phyloP scores from a whole-genome alignment of 2,113 vertebrate genomes.

The Protomyctophum bolini region DNA sequence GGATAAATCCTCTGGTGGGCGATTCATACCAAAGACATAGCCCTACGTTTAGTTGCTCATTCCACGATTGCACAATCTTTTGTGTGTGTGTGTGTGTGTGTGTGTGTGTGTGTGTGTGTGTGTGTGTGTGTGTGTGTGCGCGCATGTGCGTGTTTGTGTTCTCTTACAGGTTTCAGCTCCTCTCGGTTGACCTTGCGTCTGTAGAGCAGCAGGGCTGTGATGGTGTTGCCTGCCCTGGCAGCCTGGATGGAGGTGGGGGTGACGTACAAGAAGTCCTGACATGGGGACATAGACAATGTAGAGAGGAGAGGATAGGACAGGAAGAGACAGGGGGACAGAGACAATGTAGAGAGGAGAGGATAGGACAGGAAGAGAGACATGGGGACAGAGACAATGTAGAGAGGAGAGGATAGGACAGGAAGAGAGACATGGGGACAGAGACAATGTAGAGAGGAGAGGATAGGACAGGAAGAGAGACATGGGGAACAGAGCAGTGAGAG shows the following conservation, averaged over 20 bases:
- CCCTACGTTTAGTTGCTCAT: too few relatives aligned
- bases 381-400: too few relatives aligned
- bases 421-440: not conserved
- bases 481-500: not conserved
- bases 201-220: constrained; percentile 90
- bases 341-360: too few relatives aligned
- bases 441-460: not conserved
- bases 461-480: not conserved
- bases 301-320: not conserved
- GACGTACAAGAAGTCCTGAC: constrained; percentile 88
- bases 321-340: too few relatives aligned
- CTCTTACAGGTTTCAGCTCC: constrained; percentile 89
- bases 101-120: too few relatives aligned
- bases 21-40: not conserved
- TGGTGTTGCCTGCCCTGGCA: constrained; percentile 90
- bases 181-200: constrained; percentile 90
- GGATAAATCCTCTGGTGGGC: not conserved
- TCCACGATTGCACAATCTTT: too few relatives aligned
- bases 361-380: too few relatives aligned
- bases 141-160: too few relatives aligned
- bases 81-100: too few relatives aligned
- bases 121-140: not conserved
- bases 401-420: not conserved
- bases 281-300: not conserved
- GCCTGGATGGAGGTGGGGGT: constrained; percentile 86